These are phyloP conservation scores for Oryzias celebensis DNA, from an alignment of 2,113 vertebrate genomes.

Conservation along the genomic window DNA sequence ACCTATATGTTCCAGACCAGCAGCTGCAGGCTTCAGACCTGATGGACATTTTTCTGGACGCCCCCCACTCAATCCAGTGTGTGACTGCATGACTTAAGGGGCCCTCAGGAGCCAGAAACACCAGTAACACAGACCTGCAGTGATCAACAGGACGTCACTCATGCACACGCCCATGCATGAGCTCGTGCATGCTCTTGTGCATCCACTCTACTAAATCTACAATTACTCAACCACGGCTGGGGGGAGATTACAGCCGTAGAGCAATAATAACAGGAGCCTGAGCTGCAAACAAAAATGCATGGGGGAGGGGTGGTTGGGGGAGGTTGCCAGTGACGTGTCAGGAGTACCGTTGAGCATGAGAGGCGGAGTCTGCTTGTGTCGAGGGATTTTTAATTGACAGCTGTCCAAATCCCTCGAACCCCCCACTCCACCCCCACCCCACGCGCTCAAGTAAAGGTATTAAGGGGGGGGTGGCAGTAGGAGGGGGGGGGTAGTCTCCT, in stretches of 20 bases:
- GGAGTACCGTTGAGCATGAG: conserved; percentile 34
- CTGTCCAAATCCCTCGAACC: conserved; percentile 72
- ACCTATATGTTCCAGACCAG: too few species aligned
- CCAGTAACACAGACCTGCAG: too few species aligned
- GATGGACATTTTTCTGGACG: too few species aligned
- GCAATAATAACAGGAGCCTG: conserved; percentile 54
- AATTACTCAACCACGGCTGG: conserved; percentile 41
- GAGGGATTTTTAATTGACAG: conserved; percentile 74
- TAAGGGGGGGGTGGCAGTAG: conserved; percentile 29
- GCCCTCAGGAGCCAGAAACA: too few species aligned
- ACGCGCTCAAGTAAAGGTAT: conserved; percentile 53
- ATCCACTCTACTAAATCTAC: conserved; percentile 20
- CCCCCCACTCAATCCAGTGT: not conserved
- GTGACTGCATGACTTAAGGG: too few species aligned
- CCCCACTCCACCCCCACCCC: conserved; percentile 24
- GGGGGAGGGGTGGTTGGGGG: not conserved
- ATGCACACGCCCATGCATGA: conserved; percentile 14
- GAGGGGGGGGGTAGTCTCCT: conserved; percentile 50
- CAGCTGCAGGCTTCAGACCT: too few species aligned
- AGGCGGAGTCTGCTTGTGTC: conserved; percentile 52
- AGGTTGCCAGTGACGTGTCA: conserved; percentile 7
- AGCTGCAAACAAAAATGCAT: not conserved
- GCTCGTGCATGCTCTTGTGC: conserved; percentile 1
- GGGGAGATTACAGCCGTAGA: conserved; percentile 54
- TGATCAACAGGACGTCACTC: conserved; percentile 44